Conservation (phyloP, 2,113 vertebrate genomes). For the Perca fluviatilis region DNA sequence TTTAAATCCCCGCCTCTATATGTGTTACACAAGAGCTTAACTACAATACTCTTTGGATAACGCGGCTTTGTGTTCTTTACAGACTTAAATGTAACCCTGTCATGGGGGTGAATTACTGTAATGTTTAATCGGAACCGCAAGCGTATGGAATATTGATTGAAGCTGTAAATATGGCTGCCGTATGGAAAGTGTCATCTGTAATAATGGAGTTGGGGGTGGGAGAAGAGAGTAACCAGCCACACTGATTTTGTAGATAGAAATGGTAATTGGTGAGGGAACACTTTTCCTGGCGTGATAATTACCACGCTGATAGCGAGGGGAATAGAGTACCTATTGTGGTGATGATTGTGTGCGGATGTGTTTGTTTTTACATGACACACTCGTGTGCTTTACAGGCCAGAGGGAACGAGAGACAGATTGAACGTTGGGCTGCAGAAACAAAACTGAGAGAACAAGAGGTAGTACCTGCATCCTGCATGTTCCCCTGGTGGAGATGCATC, state of each 20-base stretch:
- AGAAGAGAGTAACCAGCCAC: slow-evolving; percentile 10
- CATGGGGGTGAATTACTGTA: slow-evolving; percentile 44
- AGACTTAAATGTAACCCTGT: slow-evolving; percentile 48
- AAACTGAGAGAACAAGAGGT: slow-evolving; percentile 10
- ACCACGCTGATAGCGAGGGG: slow-evolving; percentile 54
- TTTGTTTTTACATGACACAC: slow-evolving; percentile 48
- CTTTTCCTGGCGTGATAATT: slow-evolving; percentile 73
- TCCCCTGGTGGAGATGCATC: slow-evolving; percentile 26
- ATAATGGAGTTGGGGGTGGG: slow-evolving; percentile 27
- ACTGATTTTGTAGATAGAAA: slow-evolving; percentile 65
- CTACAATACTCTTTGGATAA: slow-evolving; percentile 44
- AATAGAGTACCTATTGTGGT: slow-evolving; percentile 64
- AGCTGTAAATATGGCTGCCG: slow-evolving; percentile 50
- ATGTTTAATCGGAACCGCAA: slow-evolving; percentile 38
- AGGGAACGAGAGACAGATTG: slow-evolving; percentile 1
- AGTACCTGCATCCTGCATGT: slow-evolving; percentile 18
- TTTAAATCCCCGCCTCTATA: slow-evolving; percentile 50
- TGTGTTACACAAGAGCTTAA: slow-evolving; percentile 45
- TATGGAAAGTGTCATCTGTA: slow-evolving; percentile 53
- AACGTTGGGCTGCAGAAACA: background rate
- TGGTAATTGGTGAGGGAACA: slow-evolving; percentile 71
- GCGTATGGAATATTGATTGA: slow-evolving; percentile 46
- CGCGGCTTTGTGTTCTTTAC: slow-evolving; percentile 43
- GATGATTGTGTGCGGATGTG: slow-evolving; percentile 32
- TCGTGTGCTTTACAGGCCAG: slow-evolving; percentile 11